These are phyloP conservation scores for Hypanus sabinus DNA, from an alignment of 2,113 vertebrate species.

Conservation along the genomic window DNA sequence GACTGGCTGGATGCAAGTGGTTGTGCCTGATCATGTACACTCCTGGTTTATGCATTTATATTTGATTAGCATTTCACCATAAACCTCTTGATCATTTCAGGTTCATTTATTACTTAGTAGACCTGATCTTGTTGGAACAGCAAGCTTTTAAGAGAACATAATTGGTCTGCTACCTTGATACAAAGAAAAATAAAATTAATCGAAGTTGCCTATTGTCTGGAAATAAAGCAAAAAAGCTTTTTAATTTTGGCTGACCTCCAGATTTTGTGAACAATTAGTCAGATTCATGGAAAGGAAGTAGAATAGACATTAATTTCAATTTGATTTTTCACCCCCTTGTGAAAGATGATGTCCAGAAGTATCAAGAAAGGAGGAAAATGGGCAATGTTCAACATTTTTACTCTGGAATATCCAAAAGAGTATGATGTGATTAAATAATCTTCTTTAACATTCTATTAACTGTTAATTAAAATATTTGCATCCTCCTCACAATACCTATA, in stretches of 20 bases:
- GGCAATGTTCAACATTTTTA: not conserved
- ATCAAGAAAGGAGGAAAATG: not conserved
- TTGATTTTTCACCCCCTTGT: not conserved
- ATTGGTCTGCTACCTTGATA: not conserved
- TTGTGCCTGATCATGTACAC: not conserved
- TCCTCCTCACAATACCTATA: too few relatives aligned
- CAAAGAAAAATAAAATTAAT: not conserved
- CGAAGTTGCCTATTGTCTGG: not conserved
- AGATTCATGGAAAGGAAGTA: not conserved
- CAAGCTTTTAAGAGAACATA: not conserved
- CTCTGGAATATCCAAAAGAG: not conserved
- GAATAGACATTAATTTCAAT: not conserved
- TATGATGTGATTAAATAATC: not conserved
- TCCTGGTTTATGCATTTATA: not conserved
- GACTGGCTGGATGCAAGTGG: not conserved
- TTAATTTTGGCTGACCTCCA: slow-evolving; percentile 8
- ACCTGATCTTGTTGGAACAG: not conserved
- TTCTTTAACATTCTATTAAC: not conserved
- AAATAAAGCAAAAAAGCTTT: not conserved
- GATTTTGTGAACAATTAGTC: not conserved
- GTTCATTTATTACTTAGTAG: not conserved
- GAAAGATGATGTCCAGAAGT: not conserved
- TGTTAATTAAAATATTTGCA: too few relatives aligned
- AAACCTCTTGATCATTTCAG: not conserved
- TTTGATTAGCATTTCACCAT: not conserved